phyloP scores from a whole-genome alignment of 2,113 vertebrate species.

The Bungarus multicinctus region DNA sequence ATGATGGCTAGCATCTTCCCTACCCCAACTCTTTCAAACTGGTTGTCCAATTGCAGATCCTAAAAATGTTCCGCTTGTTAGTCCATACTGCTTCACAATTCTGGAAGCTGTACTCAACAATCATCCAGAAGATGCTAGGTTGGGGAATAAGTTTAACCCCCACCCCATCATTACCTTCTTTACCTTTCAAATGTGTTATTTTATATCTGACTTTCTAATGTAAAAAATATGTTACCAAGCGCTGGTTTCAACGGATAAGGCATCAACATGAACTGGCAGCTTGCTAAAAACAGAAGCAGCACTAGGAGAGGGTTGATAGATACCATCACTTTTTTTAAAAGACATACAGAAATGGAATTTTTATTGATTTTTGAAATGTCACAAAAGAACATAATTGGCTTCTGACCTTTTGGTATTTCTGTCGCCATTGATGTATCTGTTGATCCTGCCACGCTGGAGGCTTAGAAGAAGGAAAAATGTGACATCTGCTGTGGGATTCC shows the following conservation, averaged over 20 bases:
- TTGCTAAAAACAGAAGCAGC: neutral
- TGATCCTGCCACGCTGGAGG: slow-evolving; percentile 71
- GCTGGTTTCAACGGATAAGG: neutral
- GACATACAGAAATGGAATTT: neutral
- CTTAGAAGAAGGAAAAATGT: slow-evolving; percentile 73
- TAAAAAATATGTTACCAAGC: neutral
- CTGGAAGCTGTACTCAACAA: neutral
- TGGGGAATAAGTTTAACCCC: neutral
- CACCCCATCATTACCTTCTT: neutral
- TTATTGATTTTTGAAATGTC: neutral
- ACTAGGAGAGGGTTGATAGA: neutral
- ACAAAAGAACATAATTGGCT: neutral
- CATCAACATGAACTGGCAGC: neutral
- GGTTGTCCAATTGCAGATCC: neutral
- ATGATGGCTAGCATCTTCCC: neutral
- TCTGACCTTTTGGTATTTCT: slow-evolving; percentile 86
- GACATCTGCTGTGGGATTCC: slow-evolving; percentile 76
- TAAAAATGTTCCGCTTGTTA: neutral
- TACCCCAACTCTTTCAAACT: neutral
- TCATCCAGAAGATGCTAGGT: neutral
- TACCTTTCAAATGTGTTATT: neutral
- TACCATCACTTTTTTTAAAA: neutral
- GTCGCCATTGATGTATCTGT: slow-evolving; percentile 78
- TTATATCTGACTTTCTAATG: neutral
- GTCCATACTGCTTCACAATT: neutral